Evolutionary conservation across 2,113 vertebrate species (phyloP).

Genomic region (Vidua chalybeata): DNA sequence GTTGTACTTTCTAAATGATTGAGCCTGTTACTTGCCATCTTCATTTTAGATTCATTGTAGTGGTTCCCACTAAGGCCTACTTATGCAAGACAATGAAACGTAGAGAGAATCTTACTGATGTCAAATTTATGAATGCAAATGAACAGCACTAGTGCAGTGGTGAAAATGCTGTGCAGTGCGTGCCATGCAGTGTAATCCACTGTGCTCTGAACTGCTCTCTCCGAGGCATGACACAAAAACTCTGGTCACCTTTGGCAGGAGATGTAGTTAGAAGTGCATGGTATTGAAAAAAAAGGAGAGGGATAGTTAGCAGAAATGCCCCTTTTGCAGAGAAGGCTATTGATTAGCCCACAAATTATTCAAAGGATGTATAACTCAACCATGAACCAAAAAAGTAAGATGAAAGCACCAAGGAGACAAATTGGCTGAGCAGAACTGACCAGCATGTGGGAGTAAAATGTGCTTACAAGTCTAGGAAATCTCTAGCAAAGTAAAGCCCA

Average conservation of each 20-base stretch:
- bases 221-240: not conserved
- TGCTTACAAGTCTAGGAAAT: not conserved
- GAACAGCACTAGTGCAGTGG: not conserved
- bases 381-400: not conserved
- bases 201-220: not conserved
- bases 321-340: not conserved
- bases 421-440: not conserved
- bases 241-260: not conserved
- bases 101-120: not conserved
- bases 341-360: not conserved
- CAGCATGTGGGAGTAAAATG: not conserved
- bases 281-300: not conserved
- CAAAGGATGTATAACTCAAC: not conserved
- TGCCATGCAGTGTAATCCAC: not conserved
- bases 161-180: not conserved
- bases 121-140: not conserved
- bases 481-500: not conserved
- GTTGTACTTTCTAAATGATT: not conserved
- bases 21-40: not conserved
- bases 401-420: not conserved
- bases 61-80: not conserved
- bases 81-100: not conserved
- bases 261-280: not conserved
- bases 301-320: not conserved
- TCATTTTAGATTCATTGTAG: not conserved